phyloP scores from a whole-genome alignment of 1,140 invertebrate genomes.

The Oreohelix idahoensis region DNA sequence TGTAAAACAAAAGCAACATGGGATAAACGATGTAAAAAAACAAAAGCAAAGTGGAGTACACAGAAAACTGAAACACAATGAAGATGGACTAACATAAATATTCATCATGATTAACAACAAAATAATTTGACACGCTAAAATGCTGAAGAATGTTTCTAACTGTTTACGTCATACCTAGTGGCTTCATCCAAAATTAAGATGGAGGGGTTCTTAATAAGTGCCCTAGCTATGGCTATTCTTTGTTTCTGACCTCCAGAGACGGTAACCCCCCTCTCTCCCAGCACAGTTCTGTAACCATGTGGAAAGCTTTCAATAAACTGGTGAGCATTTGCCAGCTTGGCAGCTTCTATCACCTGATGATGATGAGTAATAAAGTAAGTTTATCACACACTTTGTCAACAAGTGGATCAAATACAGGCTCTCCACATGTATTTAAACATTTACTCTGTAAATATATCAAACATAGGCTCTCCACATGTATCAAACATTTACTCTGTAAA shows the following conservation, averaged over 20 bases:
- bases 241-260: slow-evolving; percentile 94
- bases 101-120: neutral
- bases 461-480: too few relatives aligned
- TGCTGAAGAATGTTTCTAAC: neutral
- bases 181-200: slow-evolving; percentile 92
- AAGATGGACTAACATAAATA: too few relatives aligned
- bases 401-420: too few relatives aligned
- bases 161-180: slow-evolving; percentile 80
- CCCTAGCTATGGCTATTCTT: slow-evolving; percentile 90
- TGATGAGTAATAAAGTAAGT: slow-evolving; percentile 57
- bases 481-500: too few relatives aligned
- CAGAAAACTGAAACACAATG: too few relatives aligned
- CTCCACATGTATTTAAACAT: too few relatives aligned
- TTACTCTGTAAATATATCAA: too few relatives aligned
- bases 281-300: slow-evolving; percentile 86
- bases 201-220: slow-evolving; percentile 88
- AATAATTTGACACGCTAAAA: neutral
- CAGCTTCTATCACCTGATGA: slow-evolving; percentile 81
- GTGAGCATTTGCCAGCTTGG: slow-evolving; percentile 90
- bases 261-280: slow-evolving; percentile 91
- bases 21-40: too few relatives aligned
- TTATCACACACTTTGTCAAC: neutral
- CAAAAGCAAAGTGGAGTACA: too few relatives aligned
- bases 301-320: slow-evolving; percentile 90
- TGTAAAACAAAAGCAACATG: too few relatives aligned